phyloP scores from a whole-genome alignment of 2,888 invertebrate genomes.

The Fabriciana adippe region DNA sequence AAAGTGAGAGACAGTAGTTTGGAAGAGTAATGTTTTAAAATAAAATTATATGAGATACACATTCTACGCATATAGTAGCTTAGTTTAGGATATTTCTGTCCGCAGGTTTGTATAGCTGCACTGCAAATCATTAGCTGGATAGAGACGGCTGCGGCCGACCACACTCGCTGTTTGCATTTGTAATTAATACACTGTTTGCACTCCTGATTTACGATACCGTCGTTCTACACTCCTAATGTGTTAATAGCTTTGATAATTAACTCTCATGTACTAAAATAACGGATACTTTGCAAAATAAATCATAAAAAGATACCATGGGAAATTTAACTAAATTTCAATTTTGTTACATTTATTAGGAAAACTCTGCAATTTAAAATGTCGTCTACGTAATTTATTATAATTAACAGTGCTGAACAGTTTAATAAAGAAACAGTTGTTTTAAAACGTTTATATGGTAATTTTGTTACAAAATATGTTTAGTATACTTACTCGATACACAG shows the following conservation, averaged over 20 bases:
- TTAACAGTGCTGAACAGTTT: no score
- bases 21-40: neutral
- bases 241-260: slow-evolving; percentile 78
- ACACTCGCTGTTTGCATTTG: slow-evolving; percentile 81
- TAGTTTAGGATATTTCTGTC: slow-evolving; percentile 42
- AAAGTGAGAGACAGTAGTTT: neutral
- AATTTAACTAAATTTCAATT: neutral
- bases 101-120: slow-evolving; percentile 52
- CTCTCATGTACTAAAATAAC: slow-evolving; percentile 40
- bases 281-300: slow-evolving; percentile 13
- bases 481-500: slow-evolving; percentile 52
- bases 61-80: slow-evolving; percentile 28
- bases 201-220: slow-evolving; percentile 79
- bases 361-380: neutral
- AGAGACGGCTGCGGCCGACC: slow-evolving; percentile 78
- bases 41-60: slow-evolving; percentile 15
- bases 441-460: neutral
- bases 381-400: no score
- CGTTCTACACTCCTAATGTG: slow-evolving; percentile 74
- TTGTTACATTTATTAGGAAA: neutral
- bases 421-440: no score
- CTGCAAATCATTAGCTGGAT: slow-evolving; percentile 81
- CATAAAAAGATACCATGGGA: neutral
- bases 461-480: slow-evolving; percentile 19
- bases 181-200: slow-evolving; percentile 82